Conservation (phyloP, 2,113 vertebrate species). For the Aptenodytes patagonicus region DNA sequence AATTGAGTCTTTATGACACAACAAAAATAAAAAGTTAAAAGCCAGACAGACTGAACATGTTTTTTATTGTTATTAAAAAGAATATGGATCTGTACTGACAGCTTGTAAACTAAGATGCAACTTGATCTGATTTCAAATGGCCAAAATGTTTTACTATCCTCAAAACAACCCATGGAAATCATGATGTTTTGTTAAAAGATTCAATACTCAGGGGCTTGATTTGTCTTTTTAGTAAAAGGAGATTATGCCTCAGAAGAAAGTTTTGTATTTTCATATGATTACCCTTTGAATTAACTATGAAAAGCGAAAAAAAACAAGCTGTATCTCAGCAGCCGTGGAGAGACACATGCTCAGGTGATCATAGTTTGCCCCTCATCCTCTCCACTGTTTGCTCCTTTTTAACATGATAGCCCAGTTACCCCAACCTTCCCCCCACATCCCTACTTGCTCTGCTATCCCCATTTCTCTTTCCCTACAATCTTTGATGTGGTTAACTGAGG, state of each 20-base stretch:
- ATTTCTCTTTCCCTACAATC: not conserved
- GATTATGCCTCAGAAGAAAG: not conserved
- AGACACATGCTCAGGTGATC: not conserved
- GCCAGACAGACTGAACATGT: constrained; percentile 26
- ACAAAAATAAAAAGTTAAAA: constrained; percentile 30
- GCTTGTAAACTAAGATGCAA: constrained; percentile 22
- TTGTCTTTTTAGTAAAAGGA: not conserved
- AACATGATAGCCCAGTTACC: not conserved
- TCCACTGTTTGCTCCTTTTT: not conserved
- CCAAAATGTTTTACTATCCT: not conserved
- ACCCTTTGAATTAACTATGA: not conserved
- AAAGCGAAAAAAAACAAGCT: not conserved
- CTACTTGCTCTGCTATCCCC: not conserved
- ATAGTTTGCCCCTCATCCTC: not conserved
- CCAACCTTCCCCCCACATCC: not conserved
- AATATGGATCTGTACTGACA: constrained; percentile 27
- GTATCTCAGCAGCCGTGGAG: not conserved
- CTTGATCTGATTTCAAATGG: constrained; percentile 40
- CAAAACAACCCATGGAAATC: not conserved
- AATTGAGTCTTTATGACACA: constrained; percentile 19
- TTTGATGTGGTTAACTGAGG: not conserved
- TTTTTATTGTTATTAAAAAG: constrained; percentile 52
- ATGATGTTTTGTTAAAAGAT: not conserved
- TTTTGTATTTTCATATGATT: not conserved
- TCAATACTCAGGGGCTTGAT: not conserved